Conservation (phyloP, 2,797 vertebrate species). For the Pachyuromys duprasi region DNA sequence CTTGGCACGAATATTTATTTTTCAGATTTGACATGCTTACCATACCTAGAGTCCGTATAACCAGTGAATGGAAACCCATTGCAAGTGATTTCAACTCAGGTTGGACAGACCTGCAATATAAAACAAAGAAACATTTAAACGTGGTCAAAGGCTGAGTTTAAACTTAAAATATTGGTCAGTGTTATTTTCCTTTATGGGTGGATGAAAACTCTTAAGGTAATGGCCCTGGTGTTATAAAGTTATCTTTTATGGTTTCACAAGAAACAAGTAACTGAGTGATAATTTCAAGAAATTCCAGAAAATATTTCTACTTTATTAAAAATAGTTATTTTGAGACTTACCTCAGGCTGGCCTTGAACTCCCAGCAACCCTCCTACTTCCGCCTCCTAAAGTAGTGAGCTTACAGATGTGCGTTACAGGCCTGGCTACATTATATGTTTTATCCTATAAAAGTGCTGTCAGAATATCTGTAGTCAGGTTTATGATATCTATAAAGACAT, state of each 20-base stretch:
- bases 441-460: not conserved
- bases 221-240: not conserved
- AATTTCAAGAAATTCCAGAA: not conserved
- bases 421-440: not conserved
- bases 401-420: not conserved
- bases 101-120: conserved; percentile 90
- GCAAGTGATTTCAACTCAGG: conserved; percentile 95
- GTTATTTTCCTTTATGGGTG: not conserved
- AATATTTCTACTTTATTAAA: not conserved
- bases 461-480: not conserved
- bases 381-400: not conserved
- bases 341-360: not conserved
- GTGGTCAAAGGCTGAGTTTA: not conserved
- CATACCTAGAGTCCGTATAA: conserved; percentile 92
- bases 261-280: not conserved
- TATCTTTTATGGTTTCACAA: not conserved
- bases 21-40: not conserved
- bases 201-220: not conserved
- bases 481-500: not conserved
- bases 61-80: conserved; percentile 90
- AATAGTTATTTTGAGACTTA: not conserved
- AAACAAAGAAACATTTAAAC: not conserved
- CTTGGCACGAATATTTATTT: not conserved
- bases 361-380: too few species aligned
- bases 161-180: not conserved